phyloP scores from a whole-genome alignment of 2,888 invertebrate species.

The Pilophorus perplexus region DNA sequence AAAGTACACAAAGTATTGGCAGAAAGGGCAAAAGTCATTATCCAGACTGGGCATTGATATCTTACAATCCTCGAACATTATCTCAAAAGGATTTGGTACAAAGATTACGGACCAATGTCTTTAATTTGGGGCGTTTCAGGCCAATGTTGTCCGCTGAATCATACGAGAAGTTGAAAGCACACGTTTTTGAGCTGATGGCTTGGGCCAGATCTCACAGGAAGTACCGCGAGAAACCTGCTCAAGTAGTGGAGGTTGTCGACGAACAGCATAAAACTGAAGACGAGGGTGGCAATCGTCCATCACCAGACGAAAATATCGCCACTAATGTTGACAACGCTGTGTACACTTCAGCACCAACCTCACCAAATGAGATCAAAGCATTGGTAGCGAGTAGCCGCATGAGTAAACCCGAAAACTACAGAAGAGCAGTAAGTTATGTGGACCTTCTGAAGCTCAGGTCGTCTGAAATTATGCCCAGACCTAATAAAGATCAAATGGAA shows the following conservation, averaged over 20 bases:
- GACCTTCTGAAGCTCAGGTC: slow-evolving; percentile 25
- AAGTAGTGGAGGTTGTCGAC: not conserved
- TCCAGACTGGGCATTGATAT: slow-evolving; percentile 16
- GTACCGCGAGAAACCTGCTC: not conserved
- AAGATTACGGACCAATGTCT: slow-evolving; percentile 2
- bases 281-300: not conserved
- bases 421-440: slow-evolving; percentile 10
- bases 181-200: not conserved
- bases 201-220: not conserved
- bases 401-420: not conserved
- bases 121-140: slow-evolving; percentile 21
- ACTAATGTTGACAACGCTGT: not conserved
- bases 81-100: not conserved
- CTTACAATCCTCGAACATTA: slow-evolving; percentile 1
- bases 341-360: not conserved
- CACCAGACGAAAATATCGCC: no score
- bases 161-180: slow-evolving; percentile 20
- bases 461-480: slow-evolving; percentile 36
- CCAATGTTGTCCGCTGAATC: not conserved
- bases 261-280: not conserved
- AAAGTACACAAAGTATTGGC: not conserved
- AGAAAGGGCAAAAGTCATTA: not conserved
- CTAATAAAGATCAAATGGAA: slow-evolving; percentile 34
- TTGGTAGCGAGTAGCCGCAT: no score
- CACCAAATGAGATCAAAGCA: no score